Percentiles rank a stretch among this genome's conserved stretches.
Conservation (phyloP, 2,113 vertebrate species). For the Athene cunicularia region DNA sequence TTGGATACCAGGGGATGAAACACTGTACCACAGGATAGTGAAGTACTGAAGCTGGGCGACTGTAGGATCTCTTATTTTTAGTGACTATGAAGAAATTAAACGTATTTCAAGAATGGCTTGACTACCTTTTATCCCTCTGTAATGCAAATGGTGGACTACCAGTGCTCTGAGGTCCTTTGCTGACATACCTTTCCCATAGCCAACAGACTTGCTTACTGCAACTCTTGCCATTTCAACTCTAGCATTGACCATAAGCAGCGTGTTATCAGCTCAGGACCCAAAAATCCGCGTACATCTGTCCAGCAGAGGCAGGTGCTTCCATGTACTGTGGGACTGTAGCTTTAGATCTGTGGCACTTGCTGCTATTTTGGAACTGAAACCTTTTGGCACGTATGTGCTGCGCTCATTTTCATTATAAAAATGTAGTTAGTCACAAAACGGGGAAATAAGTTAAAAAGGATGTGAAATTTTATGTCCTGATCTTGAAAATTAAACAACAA, state of each 20-base stretch:
- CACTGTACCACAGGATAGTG: rapidly evolving
- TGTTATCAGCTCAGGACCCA: background rate
- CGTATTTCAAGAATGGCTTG: background rate
- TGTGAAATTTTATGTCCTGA: background rate
- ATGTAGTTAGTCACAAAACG: background rate
- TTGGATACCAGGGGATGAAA: background rate
- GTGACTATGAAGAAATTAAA: background rate
- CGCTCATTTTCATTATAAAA: background rate
- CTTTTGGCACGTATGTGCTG: background rate
- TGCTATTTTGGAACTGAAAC: background rate
- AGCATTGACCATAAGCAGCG: background rate
- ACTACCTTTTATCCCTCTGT: background rate
- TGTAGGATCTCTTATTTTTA: background rate
- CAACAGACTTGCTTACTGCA: background rate
- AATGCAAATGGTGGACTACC: background rate
- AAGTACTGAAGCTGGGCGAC: background rate
- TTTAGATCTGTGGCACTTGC: background rate
- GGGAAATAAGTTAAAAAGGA: background rate
- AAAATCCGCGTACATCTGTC: background rate
- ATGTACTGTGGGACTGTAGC: background rate
- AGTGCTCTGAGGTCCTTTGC: background rate
- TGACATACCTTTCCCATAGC: background rate
- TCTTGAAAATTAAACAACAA: background rate
- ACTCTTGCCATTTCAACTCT: background rate
- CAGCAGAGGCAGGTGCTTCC: background rate